phyloP scores from a whole-genome alignment of 2,888 invertebrate species.

The Crematogaster levior region DNA sequence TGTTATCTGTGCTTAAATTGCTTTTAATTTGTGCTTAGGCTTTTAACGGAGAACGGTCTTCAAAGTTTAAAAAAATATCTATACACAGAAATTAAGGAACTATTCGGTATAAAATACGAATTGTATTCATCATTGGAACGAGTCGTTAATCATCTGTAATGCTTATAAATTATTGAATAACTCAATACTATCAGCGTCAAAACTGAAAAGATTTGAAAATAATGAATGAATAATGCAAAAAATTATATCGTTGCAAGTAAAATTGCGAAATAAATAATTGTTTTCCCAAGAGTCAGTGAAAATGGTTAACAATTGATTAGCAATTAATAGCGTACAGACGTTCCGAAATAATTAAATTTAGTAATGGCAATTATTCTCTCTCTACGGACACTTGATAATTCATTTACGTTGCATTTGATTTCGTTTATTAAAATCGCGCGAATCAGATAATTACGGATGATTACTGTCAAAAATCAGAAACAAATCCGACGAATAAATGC shows the following conservation, averaged over 20 bases:
- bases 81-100: not conserved
- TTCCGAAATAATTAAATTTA: slow-evolving; percentile 34
- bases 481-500: not conserved
- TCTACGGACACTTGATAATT: not conserved
- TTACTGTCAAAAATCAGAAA: slow-evolving; percentile 8
- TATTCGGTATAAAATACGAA: not conserved
- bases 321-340: slow-evolving; percentile 1
- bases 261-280: not conserved
- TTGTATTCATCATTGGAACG: not conserved
- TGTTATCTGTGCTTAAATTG: not conserved
- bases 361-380: not conserved
- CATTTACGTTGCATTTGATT: not conserved
- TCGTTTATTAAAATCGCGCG: slow-evolving; percentile 16
- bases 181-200: not conserved
- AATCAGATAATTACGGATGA: not conserved
- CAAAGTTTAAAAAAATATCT: not conserved
- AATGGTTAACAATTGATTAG: not conserved
- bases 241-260: not conserved
- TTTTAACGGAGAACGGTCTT: not conserved
- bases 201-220: not conserved
- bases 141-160: not conserved
- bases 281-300: not conserved
- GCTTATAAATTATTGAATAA: not conserved
- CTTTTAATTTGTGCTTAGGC: not conserved
- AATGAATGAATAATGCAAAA: too few relatives aligned